Percentiles rank a stretch among this genome's conserved stretches.
phyloP scores from a whole-genome alignment of 2,113 vertebrate species.

The Panthera tigris region DNA sequence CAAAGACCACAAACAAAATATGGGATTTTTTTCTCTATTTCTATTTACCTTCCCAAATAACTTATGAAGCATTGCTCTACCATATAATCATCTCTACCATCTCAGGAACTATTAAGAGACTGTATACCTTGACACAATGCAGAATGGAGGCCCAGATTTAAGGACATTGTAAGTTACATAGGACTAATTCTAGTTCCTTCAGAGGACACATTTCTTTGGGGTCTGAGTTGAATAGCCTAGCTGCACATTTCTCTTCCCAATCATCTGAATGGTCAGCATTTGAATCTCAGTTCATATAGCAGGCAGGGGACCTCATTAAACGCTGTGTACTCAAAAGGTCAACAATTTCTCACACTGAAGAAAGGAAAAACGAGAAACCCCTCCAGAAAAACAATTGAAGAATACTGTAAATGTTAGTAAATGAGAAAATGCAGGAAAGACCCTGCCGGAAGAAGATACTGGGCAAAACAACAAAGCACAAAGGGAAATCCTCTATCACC shows the following conservation, averaged over 20 bases:
- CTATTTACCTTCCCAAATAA: conserved; percentile 28
- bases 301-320: conserved; percentile 13
- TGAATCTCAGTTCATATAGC: neutral
- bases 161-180: neutral
- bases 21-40: neutral
- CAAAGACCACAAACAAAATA: conserved; percentile 46
- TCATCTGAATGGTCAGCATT: neutral
- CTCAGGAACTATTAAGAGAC: neutral
- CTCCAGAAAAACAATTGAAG: neutral
- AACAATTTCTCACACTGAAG: neutral
- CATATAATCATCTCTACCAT: neutral
- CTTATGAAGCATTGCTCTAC: neutral
- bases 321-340: conserved; percentile 30
- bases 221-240: neutral
- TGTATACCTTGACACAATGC: neutral
- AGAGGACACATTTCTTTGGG: neutral
- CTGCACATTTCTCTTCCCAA: neutral
- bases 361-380: neutral
- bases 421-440: neutral
- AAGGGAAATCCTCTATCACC: neutral
- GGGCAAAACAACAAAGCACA: neutral
- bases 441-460: neutral
- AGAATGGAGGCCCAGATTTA: neutral
- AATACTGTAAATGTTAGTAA: neutral
- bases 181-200: neutral